Conservation (phyloP, 2,113 vertebrate species). For the Gambusia affinis region DNA sequence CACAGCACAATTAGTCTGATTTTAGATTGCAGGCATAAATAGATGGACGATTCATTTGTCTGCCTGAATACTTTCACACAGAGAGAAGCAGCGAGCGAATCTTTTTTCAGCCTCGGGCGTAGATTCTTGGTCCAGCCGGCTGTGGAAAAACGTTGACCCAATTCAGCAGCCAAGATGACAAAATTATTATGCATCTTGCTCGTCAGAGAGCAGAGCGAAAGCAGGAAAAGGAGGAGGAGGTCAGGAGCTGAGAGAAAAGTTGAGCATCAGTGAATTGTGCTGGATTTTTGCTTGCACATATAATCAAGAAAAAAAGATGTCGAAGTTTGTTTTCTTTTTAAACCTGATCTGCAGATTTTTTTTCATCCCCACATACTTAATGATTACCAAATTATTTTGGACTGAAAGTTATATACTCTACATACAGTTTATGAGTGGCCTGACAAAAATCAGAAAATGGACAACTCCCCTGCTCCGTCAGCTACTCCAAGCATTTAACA, state of each 20-base stretch:
- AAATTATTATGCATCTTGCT: conserved; percentile 27
- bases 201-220: conserved; percentile 9
- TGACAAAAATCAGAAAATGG: no score
- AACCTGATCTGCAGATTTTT: background rate
- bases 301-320: background rate
- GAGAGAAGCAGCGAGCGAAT: conserved; percentile 14
- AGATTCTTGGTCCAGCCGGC: conserved; percentile 20
- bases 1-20: background rate
- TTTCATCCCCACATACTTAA: background rate
- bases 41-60: background rate
- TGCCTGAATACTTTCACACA: background rate
- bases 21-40: background rate
- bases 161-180: conserved; percentile 47
- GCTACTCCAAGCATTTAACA: background rate
- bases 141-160: conserved; percentile 56
- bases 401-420: no score
- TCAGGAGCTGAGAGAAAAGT: conserved; percentile 27
- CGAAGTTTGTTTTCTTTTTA: background rate
- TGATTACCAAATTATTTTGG: background rate
- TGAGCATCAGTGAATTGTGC: conserved; percentile 13
- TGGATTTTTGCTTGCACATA: background rate
- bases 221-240: conserved; percentile 18
- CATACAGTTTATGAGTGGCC: background rate
- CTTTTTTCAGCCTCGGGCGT: conserved; percentile 2
- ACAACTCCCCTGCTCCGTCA: no score